Base-by-base conservation (phyloP, 2,113 vertebrate genomes). In the Pelobates fuscus region DNA sequence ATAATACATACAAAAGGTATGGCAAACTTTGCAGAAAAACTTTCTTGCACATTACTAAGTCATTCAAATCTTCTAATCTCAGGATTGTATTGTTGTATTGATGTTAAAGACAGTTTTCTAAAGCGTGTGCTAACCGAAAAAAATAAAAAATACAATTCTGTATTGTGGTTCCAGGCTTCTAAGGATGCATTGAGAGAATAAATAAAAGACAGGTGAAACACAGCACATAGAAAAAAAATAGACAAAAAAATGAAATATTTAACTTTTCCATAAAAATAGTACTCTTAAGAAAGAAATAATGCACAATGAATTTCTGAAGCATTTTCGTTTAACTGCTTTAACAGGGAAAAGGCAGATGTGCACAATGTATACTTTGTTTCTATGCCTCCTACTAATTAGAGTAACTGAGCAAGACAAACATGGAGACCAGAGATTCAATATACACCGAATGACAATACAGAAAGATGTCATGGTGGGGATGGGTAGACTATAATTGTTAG, bases 371-470 rank as follows among this genome's bases (percentile, higher is more conserved):
- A 41, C 37, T 41, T 41, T 41, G 37, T 41, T 41, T 41, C 14
- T 8, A 12, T 41, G 37, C 7, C 7, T 7, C 37, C 37, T 41
- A 41, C 7, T 23, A 58, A 58, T 8, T 18, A 62, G 60, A 20
- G 12, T 27, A 6, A 20, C 3, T 14, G 4, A 43, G 30, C 32
- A 43, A 41, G 12, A 17, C 8, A 21, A 24, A 32, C n/a, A 43
- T 23, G n/a, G 30, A 64, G 29, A 41, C 18, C 18, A 37, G 21
- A 64, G n/a, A 64, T 64, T 21, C 12, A 23, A 11, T 27, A 43
- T 23, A 59, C 55, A 62, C 60, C 29, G 11, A 20, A n/a, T 62
- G n/a, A n/a, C 6, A 62, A 32, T 55, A 20, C 29, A 62, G n/a
- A 62, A 21, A 20, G 60, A 62, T n/a, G 11, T 30, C 6, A 30